A percentile compares a stretch with the other conserved stretches of the same genome.
Evolutionary conservation across 2,888 invertebrate genomes (phyloP).

Genomic region (Ferdinandea cuprea): DNA sequence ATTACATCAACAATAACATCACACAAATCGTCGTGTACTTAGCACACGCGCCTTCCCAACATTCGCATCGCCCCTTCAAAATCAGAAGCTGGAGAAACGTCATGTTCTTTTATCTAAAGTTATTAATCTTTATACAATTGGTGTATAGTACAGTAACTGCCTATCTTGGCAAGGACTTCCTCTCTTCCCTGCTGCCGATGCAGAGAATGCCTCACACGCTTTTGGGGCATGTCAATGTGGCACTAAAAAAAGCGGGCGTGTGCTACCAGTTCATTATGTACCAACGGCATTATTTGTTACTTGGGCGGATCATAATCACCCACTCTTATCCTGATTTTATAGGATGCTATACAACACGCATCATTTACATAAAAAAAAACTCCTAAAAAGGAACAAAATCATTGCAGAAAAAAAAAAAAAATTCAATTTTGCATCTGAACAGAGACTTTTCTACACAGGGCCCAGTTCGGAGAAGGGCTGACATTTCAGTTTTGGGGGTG

Average conservation of each 20-base stretch:
- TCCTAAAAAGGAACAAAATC: slow-evolving; percentile 26
- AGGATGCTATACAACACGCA: slow-evolving; percentile 39
- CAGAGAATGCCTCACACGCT: slow-evolving; percentile 24
- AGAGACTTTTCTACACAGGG: slow-evolving; percentile 35
- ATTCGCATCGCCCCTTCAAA: slow-evolving; percentile 7
- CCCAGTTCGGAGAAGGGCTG: slow-evolving; percentile 8
- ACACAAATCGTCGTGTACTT: slow-evolving; percentile 55
- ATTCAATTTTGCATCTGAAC: slow-evolving; percentile 68
- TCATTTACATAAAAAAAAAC: slow-evolving; percentile 60
- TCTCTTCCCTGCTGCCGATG: slow-evolving; percentile 28
- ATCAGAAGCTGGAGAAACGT: slow-evolving; percentile 36
- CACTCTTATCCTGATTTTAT: slow-evolving; percentile 52
- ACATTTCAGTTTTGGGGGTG: slow-evolving; percentile 15
- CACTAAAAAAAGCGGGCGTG: slow-evolving; percentile 81
- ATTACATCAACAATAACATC: slow-evolving; percentile 65
- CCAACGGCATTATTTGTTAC: slow-evolving; percentile 65
- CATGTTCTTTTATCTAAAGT: slow-evolving; percentile 70
- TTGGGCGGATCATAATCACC: slow-evolving; percentile 74
- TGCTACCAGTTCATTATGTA: slow-evolving; percentile 80
- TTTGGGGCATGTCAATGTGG: slow-evolving; percentile 63
- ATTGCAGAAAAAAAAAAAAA: slow-evolving; percentile 50
- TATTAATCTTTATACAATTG: slow-evolving; percentile 73
- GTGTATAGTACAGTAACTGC: slow-evolving; percentile 45
- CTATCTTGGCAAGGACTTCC: slow-evolving; percentile 69
- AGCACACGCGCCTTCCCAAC: slow-evolving; percentile 50